phyloP scores from a whole-genome alignment of 1,140 invertebrate genomes.

The Subanguina moxae region DNA sequence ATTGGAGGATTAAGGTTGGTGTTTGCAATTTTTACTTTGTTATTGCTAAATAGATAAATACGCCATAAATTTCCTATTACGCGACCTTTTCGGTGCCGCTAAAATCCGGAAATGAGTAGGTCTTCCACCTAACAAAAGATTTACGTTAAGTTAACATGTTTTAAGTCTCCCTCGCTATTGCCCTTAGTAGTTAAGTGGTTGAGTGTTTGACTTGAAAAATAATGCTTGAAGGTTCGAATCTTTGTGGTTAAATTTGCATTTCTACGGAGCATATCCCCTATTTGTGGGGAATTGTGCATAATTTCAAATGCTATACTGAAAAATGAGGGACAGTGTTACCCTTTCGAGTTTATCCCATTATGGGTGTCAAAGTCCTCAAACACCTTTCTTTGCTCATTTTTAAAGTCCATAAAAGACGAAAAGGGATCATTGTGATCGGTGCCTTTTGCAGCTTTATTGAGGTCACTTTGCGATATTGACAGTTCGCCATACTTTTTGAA shows the following conservation, averaged over 20 bases:
- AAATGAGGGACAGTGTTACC: constrained; percentile 5
- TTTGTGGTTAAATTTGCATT: neutral
- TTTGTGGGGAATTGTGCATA: neutral
- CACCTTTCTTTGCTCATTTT: constrained; percentile 7
- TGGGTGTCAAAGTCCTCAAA: constrained; percentile 15
- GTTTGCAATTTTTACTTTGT: neutral
- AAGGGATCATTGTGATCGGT: too few species aligned
- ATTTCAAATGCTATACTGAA: neutral
- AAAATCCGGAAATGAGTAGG: too few species aligned
- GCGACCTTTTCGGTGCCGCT: too few species aligned
- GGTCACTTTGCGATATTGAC: too few species aligned
- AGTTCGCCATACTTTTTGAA: too few species aligned
- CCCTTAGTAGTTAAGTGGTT: neutral
- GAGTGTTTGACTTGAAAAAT: neutral
- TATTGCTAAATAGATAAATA: too few species aligned
- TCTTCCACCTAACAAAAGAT: too few species aligned
- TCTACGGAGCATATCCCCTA: neutral
- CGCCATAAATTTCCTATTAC: too few species aligned
- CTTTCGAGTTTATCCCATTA: neutral
- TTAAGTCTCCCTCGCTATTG: too few species aligned
- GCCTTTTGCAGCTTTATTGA: too few species aligned
- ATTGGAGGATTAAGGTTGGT: constrained; percentile 78
- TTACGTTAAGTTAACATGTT: too few species aligned
- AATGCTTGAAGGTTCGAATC: neutral
- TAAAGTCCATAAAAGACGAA: too few species aligned